phyloP scores from a whole-genome alignment of 2,888 invertebrate genomes.

The Troilus luridus region DNA sequence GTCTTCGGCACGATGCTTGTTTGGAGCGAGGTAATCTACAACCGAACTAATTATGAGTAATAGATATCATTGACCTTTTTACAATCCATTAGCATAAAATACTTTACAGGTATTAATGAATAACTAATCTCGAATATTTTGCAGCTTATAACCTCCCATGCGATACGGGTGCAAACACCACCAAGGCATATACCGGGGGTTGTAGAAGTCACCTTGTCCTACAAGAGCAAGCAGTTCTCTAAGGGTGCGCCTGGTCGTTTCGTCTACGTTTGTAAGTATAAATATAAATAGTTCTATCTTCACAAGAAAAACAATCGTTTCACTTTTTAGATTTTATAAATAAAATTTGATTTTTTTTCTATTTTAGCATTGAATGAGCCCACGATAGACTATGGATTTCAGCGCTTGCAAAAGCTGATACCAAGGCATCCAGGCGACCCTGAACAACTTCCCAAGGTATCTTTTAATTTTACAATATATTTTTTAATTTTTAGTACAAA shows the following conservation, averaged over 20 bases:
- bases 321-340: neutral
- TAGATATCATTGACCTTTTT: neutral
- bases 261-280: slow-evolving; percentile 98
- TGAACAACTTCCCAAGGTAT: slow-evolving; percentile 95
- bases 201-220: slow-evolving; percentile 97
- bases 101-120: too few species aligned
- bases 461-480: too few species aligned
- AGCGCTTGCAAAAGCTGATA: slow-evolving; percentile 96
- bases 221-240: slow-evolving; percentile 99
- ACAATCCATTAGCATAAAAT: neutral
- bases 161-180: slow-evolving; percentile 98
- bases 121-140: slow-evolving; percentile 64
- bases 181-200: slow-evolving; percentile 98
- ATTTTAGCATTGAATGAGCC: slow-evolving; percentile 95
- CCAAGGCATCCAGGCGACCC: slow-evolving; percentile 99
- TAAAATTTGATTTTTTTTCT: neutral
- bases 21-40: slow-evolving; percentile 91
- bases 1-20: slow-evolving; percentile 99
- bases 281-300: too few species aligned
- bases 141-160: slow-evolving; percentile 96
- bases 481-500: neutral
- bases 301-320: neutral
- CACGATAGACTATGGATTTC: slow-evolving; percentile 99
- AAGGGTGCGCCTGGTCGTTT: slow-evolving; percentile 98
- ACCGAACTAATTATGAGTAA: neutral